Evolutionary conservation across 2,797 vertebrate species (phyloP).

Genomic region (Poecilia velifera): DNA sequence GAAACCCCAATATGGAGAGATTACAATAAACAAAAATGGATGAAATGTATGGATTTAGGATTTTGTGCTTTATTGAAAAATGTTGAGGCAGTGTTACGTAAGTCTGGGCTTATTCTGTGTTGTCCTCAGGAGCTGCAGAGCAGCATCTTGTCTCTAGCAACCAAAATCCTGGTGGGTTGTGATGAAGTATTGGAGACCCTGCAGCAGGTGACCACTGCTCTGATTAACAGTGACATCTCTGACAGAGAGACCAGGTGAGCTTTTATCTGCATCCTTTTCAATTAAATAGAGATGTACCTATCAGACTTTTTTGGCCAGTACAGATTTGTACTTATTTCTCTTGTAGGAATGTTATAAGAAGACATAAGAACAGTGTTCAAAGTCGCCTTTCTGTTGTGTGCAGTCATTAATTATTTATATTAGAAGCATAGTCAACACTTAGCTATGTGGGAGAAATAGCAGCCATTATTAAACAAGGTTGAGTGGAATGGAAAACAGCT

Average conservation of each 20-base stretch:
- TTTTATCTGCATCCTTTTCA: neutral
- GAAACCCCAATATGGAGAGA: neutral
- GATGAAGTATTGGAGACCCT: constrained; percentile 98
- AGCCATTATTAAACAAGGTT: neutral
- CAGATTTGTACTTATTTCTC: neutral
- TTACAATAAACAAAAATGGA: neutral
- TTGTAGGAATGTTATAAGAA: neutral
- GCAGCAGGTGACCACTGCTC: constrained; percentile 95
- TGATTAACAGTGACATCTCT: constrained; percentile 92
- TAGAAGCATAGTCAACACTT: neutral
- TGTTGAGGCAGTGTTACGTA: constrained; percentile 72
- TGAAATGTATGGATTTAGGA: neutral
- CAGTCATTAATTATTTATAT: neutral
- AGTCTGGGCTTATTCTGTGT: constrained; percentile 69
- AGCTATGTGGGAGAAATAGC: neutral
- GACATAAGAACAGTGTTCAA: constrained; percentile 12
- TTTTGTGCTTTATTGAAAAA: constrained; percentile 8
- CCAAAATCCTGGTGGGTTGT: constrained; percentile 95
- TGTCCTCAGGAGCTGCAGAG: constrained; percentile 90
- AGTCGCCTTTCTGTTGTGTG: neutral
- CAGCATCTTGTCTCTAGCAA: constrained; percentile 94
- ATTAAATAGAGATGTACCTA: neutral
- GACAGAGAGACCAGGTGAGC: constrained; percentile 92
- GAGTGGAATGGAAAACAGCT: neutral
- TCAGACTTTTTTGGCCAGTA: neutral